Conservation (phyloP, 1,140 invertebrate species). For the Rhopalosiphum maidis region DNA sequence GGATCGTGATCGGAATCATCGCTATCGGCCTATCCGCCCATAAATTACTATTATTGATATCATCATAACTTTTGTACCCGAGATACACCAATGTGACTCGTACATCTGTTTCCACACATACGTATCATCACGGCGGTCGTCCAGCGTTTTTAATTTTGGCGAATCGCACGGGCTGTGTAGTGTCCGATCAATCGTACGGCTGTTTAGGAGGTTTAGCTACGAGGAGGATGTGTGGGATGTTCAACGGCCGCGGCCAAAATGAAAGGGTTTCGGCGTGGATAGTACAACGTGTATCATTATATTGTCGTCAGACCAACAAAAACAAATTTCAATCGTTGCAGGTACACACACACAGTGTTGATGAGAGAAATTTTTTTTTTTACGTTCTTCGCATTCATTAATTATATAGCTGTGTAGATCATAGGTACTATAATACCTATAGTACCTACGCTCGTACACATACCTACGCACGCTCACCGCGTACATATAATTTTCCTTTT, state of each 20-base stretch:
- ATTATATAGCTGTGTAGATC: constrained; percentile 17
- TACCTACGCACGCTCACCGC: not conserved
- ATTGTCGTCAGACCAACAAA: not conserved
- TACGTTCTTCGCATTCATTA: not conserved
- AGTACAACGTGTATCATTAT: not conserved
- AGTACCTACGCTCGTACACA: not conserved
- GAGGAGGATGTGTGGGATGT: too few species aligned
- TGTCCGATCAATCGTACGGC: not conserved
- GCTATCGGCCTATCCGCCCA: not conserved
- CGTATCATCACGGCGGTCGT: not conserved
- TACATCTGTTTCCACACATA: not conserved
- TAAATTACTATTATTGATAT: not conserved
- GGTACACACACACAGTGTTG: too few species aligned
- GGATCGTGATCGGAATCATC: not conserved
- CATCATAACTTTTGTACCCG: not conserved
- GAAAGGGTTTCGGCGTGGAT: not conserved
- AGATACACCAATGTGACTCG: not conserved
- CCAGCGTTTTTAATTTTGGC: not conserved
- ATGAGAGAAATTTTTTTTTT: not conserved
- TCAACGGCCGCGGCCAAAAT: not conserved
- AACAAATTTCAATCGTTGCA: not conserved
- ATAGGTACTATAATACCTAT: not conserved
- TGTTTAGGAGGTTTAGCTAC: not conserved
- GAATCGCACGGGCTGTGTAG: not conserved
- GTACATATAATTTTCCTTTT: not conserved